Evolutionary conservation across 2,113 vertebrate genomes (phyloP).

Genomic region (Mirza zaza): DNA sequence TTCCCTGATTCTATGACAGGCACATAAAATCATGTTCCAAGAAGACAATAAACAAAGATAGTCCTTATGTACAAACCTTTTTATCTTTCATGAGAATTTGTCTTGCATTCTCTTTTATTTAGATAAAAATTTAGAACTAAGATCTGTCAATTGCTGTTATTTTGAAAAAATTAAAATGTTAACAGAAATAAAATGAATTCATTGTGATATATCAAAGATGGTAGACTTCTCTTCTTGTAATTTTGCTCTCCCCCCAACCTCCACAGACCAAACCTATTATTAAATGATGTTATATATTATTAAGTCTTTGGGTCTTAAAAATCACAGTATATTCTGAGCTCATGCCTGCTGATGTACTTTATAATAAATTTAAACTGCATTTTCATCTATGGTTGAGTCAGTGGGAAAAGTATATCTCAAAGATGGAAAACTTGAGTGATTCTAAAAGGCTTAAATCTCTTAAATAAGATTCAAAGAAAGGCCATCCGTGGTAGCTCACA

Average conservation of each 20-base stretch:
- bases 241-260: background rate
- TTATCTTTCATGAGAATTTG: conserved; percentile 79
- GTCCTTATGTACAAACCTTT: conserved; percentile 77
- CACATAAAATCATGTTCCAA: conserved; percentile 87
- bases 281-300: background rate
- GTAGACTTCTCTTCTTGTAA: background rate
- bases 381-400: conserved; percentile 66
- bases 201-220: conserved; percentile 48
- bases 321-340: conserved; percentile 21
- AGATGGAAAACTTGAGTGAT: background rate
- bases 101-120: conserved; percentile 82
- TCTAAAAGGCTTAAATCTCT: background rate
- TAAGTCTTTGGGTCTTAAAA: conserved; percentile 50
- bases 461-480: background rate
- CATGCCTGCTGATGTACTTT: conserved; percentile 24
- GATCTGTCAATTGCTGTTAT: conserved; percentile 84
- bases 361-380: conserved; percentile 62
- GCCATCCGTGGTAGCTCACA: no score
- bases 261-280: background rate
- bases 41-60: conserved; percentile 86
- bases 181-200: conserved; percentile 82
- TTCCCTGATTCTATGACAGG: conserved; percentile 89
- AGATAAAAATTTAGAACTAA: conserved; percentile 80
- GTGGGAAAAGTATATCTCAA: conserved; percentile 48
- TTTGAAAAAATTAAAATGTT: conserved; percentile 79